Evolutionary conservation across 2,113 vertebrate genomes (phyloP).

Genomic region (Xenus cinereus): DNA sequence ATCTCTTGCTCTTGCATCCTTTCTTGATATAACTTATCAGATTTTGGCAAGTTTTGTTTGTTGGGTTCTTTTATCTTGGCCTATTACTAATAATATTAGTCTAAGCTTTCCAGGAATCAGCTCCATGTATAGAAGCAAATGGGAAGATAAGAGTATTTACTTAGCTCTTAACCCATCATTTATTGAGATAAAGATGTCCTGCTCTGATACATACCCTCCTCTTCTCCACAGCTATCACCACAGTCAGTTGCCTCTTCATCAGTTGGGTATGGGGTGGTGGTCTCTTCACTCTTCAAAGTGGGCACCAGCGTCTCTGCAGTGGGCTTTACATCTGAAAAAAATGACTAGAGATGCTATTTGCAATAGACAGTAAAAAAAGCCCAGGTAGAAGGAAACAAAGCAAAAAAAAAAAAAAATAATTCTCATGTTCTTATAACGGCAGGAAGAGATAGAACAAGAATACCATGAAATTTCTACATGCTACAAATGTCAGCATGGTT

Average conservation of each 20-base stretch:
- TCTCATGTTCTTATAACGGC: not conserved
- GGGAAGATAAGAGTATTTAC: slow-evolving; percentile 37
- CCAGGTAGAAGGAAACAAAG: not conserved
- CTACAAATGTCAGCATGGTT: slow-evolving; percentile 12
- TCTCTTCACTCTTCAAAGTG: slow-evolving; percentile 83
- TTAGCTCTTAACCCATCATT: slow-evolving; percentile 2
- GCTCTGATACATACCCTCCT: slow-evolving; percentile 71
- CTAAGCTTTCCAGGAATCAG: slow-evolving; percentile 55
- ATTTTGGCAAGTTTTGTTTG: slow-evolving; percentile 24
- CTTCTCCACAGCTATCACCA: slow-evolving; percentile 75
- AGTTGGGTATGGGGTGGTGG: slow-evolving; percentile 76
- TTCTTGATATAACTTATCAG: slow-evolving; percentile 54
- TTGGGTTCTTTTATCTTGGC: not conserved
- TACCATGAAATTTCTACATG: not conserved
- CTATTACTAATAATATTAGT: slow-evolving; percentile 50
- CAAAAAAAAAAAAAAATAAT: not conserved
- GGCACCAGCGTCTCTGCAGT: slow-evolving; percentile 84
- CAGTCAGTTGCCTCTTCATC: slow-evolving; percentile 77
- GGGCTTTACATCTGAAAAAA: slow-evolving; percentile 83
- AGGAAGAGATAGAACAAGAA: not conserved
- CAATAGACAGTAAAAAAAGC: not conserved
- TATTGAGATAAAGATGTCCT: not conserved
- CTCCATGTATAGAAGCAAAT: not conserved
- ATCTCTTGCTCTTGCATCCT: slow-evolving; percentile 39
- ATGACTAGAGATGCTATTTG: not conserved